phyloP scores from a whole-genome alignment of 2,888 invertebrate genomes.

The Caenorhabditis panamensis region DNA sequence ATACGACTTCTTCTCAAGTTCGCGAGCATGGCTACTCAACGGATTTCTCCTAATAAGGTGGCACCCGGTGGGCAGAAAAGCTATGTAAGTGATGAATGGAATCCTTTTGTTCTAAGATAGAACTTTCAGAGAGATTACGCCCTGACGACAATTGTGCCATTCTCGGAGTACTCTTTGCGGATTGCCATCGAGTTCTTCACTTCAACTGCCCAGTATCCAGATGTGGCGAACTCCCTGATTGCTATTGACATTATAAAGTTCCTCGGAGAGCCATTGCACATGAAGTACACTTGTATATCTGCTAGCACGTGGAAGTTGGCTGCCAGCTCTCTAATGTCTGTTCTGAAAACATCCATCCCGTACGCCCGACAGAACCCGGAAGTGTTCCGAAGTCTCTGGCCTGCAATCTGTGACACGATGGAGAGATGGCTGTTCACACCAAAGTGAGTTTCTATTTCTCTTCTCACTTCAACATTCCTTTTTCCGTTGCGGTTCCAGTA shows the following conservation, averaged over 20 bases:
- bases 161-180: constrained; percentile 89
- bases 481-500: constrained; percentile 65
- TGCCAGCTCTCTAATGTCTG: constrained; percentile 87
- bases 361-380: constrained; percentile 87
- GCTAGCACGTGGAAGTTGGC: constrained; percentile 90
- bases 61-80: constrained; percentile 63
- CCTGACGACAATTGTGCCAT: constrained; percentile 90
- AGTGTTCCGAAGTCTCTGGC: constrained; percentile 85
- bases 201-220: constrained; percentile 86
- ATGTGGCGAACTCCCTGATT: constrained; percentile 87
- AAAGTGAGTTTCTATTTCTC: constrained; percentile 83
- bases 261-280: constrained; percentile 87
- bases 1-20: constrained; percentile 82
- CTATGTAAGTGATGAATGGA: constrained; percentile 58
- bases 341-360: constrained; percentile 90
- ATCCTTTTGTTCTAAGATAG: not conserved
- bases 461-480: not conserved
- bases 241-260: constrained; percentile 87
- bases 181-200: constrained; percentile 88
- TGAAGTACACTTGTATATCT: constrained; percentile 89
- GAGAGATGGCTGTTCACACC: constrained; percentile 94
- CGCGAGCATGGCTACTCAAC: constrained; percentile 75
- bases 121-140: constrained; percentile 86
- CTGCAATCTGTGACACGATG: constrained; percentile 89
- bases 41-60: constrained; percentile 58